Base-by-base conservation (phyloP, 2,113 vertebrate species). In the Festucalex cinctus region DNA sequence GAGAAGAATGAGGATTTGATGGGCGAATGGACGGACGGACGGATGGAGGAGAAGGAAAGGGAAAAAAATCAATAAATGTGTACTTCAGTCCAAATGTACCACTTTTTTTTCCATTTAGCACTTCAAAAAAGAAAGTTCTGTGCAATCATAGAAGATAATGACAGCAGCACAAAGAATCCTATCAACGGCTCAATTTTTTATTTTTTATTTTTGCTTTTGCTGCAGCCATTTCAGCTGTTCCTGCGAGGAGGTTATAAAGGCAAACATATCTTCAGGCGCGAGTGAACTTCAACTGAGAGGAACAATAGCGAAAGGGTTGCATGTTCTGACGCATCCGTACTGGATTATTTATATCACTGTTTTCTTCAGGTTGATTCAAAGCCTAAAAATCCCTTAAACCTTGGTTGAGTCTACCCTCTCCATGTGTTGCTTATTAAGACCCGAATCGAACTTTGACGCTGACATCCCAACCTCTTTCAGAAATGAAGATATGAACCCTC, bases 31-130 rank as follows among this genome's bases (percentile, higher is more conserved):
- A 41, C 39, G 70, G 80, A 69, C 56, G 73, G 82, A 65, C 63
- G 24, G 37, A 68, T 54, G 2, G 74, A 74, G 24, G 75, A 61
- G 36, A 0, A 53, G 39, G 59, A 64, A 59, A 67, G 65, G 64
- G 65, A 59, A 63, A 63, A 59, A 46, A 89, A 92, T 92, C 89
- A 88, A 92, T 92, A 89, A 83, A 78, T 74, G 77, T 73, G 63
- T 75, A 68, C 54, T 74, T 75, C 76, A 53, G 54, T 70, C 74
- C 57, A 75, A 78, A 73, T 73, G 51, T 73, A 70, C 57, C 56
- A 14, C 16, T 62, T 49, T 63, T 66, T 71, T 65, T 48, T 70
- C 62, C 61, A 35, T 54, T 77, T 70, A 69, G 1, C 41, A 66
- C 70, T 19, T 36, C 9, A 28, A 17, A 3, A 10, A 12, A 73